Base-by-base conservation (phyloP, 2,888 invertebrate species). In the Stenotaenia linearis region DNA sequence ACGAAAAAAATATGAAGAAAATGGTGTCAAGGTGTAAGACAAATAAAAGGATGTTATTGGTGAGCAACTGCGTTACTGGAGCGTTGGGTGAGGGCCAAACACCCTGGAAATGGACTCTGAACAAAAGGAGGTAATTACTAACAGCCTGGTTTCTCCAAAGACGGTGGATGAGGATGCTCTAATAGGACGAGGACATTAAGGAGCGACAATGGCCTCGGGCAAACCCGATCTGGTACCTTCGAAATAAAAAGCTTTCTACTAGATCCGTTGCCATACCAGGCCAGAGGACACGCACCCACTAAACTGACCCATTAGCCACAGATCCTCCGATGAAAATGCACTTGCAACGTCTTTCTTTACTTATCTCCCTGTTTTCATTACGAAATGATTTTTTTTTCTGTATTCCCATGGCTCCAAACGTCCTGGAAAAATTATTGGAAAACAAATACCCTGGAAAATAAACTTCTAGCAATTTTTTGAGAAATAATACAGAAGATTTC, bases 101-200 rank as follows among this genome's bases (percentile, higher is more conserved):
- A 69, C 69, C 69, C 69, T 69, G 69, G 69, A 69, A 28, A 69
- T 69, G 69, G 69, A 69, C 69, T 69, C 69, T 69, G 69, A 69
- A 69, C 69, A 69, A 69, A 69, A 69, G 69, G 28, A 69, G 69
- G 69, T 69, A 69, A 69, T 69, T 69, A 69, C 69, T 69, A 69
- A 69, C 69, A 69, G 69, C 69, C 69, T 28, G 69, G 69, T 28
- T 69, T 25, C 69, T 69, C 69, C 69, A 50, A 50, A 50, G 18
- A 28, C 69, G 10, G 69, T 25, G 69, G 69, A 69, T 69, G 69
- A 69, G 69, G 25, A 28, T 25, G 25, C 69, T 69, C 69, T 69
- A 69, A 69, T 69, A 69, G 69, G 69, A 69, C 69, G 69, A 69
- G 69, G 69, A 69, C 69, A 69, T 69, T 69, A 69, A 69, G 69